Base-by-base conservation (phyloP, 2,888 invertebrate species). In the Caenorhabditis sp. region DNA sequence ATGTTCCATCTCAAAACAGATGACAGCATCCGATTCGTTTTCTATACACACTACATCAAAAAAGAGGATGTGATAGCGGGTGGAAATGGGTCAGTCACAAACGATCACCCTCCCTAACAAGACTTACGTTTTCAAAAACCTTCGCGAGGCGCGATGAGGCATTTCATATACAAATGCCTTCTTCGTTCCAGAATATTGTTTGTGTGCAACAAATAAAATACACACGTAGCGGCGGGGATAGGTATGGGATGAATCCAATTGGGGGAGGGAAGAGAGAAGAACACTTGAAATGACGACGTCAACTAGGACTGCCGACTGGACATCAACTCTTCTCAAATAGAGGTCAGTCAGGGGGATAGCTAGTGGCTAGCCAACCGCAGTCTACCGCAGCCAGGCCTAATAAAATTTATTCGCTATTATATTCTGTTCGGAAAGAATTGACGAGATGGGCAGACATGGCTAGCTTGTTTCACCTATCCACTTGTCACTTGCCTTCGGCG, bases 251-350 rank as follows among this genome's bases (percentile, higher is more conserved):
- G 24, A 13, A 68, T 15, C n/a, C n/a, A n/a, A n/a, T n/a, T n/a
- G n/a, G n/a, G n/a, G n/a, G n/a, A n/a, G 24, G 35, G 26, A 37
- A 37, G 47, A 22, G 60, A 37, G 8, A 71, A 71, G 71, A 65
- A 79, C 71, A 79, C 79, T 79, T 79, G 79, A 79, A 71, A 79
- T 71, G 67, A 71, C 65, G 71, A 65, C 65, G 79, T 60, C 79
- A 69, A 64, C 62, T 68, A 62, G 62, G 53, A 68, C 68, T 60
- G 68, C 44, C 55, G 76, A 77, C 67, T 69, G 62, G 77, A 79
- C 71, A 68, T 79, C 79, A 67, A 79, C 71, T 80, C 64, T 74
- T 72, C 56, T 72, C 80, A 68, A 80, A 80, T 72, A 68, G 72
- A 80, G 80, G 72, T 69, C 80, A 80, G 68, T 11, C 61, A 53